Conservation (phyloP, 2,113 vertebrate genomes). For the Urocynchramus pylzowi region DNA sequence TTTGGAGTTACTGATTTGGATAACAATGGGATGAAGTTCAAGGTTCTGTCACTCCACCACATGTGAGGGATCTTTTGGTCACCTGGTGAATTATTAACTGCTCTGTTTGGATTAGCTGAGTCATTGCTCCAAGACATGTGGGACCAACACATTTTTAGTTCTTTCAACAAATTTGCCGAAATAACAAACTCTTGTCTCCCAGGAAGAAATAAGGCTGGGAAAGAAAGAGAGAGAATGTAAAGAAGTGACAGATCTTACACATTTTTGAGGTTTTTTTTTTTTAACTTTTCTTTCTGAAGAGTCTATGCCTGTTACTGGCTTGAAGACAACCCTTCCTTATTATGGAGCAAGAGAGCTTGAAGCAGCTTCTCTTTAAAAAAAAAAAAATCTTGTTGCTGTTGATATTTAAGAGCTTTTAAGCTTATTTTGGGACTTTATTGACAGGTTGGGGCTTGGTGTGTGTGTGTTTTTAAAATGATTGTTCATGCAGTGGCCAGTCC, state of each 20-base stretch:
- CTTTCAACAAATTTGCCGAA: background rate
- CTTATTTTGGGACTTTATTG: background rate
- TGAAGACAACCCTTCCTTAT: background rate
- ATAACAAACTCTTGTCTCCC: background rate
- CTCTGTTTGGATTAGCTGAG: background rate
- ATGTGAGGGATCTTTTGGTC: background rate
- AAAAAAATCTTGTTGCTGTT: background rate
- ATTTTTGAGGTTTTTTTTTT: background rate
- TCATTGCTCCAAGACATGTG: background rate
- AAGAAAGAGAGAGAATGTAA: background rate
- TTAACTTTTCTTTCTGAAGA: background rate
- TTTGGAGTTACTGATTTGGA: background rate
- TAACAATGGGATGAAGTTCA: fast-evolving
- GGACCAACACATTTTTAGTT: background rate
- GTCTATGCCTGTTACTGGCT: background rate
- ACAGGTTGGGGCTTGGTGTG: background rate
- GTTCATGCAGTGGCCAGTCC: background rate
- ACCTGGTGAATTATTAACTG: background rate
- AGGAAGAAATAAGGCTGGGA: background rate
- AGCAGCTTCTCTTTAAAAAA: background rate
- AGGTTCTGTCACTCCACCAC: background rate
- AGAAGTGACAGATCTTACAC: background rate
- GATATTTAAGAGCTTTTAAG: background rate
- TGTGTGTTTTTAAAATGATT: background rate
- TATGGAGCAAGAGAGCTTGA: background rate